phyloP scores from a whole-genome alignment of 2,888 invertebrate genomes.

The Spodoptera littoralis region DNA sequence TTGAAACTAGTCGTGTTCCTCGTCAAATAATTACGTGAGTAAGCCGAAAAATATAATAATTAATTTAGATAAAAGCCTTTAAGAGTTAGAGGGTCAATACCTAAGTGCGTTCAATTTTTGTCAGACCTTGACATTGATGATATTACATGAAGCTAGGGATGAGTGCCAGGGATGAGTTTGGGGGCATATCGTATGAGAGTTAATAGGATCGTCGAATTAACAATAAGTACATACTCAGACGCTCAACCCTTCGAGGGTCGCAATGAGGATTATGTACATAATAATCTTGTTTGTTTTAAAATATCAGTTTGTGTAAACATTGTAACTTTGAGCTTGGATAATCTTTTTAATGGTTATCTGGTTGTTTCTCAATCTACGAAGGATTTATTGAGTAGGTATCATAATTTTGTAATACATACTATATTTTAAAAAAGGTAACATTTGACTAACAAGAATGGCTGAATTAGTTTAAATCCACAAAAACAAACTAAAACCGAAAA shows the following conservation, averaged over 20 bases:
- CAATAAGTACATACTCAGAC: constrained; percentile 7
- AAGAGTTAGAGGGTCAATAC: too few relatives aligned
- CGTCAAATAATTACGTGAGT: too few relatives aligned
- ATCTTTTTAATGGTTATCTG: not conserved
- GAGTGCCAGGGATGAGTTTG: not conserved
- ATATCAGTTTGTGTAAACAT: not conserved
- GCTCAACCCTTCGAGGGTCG: constrained; percentile 26
- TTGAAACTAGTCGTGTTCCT: too few relatives aligned
- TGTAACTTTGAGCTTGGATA: not conserved
- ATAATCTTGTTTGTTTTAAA: constrained; percentile 15
- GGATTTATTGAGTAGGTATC: too few relatives aligned
- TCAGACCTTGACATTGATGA: not conserved
- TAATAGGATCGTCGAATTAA: constrained; percentile 24
- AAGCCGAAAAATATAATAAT: too few relatives aligned
- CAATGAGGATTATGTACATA: constrained; percentile 11
- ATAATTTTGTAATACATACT: not conserved
- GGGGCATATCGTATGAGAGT: not conserved
- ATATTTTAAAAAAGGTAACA: too few relatives aligned
- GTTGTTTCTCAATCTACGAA: too few relatives aligned
- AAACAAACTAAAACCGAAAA: constrained; percentile 1
- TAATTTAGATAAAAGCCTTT: too few relatives aligned
- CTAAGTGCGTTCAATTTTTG: too few relatives aligned
- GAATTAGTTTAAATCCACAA: not conserved
- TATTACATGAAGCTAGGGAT: not conserved
- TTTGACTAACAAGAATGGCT: too few relatives aligned